Base-by-base conservation (phyloP, 2,797 vertebrate species). In the Gymnopithys bicolor region DNA sequence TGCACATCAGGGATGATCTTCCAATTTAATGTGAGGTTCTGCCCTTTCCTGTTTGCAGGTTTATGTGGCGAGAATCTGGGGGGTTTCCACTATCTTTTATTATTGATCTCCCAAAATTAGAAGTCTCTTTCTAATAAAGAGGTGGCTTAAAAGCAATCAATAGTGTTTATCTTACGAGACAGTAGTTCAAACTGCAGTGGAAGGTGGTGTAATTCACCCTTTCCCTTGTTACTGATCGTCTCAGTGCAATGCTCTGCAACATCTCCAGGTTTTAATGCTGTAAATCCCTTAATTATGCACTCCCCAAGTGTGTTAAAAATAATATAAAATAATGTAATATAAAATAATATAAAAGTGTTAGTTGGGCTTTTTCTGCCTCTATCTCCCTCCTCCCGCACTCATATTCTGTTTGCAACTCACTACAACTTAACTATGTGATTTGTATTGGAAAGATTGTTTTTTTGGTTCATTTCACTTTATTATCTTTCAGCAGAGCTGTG, bases 381-480 rank as follows among this genome's bases (percentile, higher is more conserved):
- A 25, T 67, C 41, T 79, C 25, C 49, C 33, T 70, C 53, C 37
- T 66, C 48, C 81, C 2, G 1, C 52, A 17, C 52, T 89, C 68
- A 35, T 77, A 88, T 91, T 96, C 91, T 87, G 74, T 94, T 96
- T 96, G 94, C 83, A 95, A 76, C 91, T 96, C 92, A 63, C 43
- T 91, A 21, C 77, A 89, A 84, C 59, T 96, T 94, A 96, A 93
- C 69, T 95, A 78, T 95, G 73, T 85, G 89, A 93, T 96, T 97
- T 96, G 87, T 95, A 77, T 94, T 96, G 88, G 80, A 90, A 93
- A 93, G 82, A 89, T 86, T 73, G 58, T 5, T 82, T 94, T 83
- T 93, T 93, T 85, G 48, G 55, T 93, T 96, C 87, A 83, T 97
- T 97, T 97, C 86, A 94, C 90, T 96, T 97, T 93, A 96, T 95